Conservation (phyloP, 1,140 invertebrate species). For the Maniola jurtina region DNA sequence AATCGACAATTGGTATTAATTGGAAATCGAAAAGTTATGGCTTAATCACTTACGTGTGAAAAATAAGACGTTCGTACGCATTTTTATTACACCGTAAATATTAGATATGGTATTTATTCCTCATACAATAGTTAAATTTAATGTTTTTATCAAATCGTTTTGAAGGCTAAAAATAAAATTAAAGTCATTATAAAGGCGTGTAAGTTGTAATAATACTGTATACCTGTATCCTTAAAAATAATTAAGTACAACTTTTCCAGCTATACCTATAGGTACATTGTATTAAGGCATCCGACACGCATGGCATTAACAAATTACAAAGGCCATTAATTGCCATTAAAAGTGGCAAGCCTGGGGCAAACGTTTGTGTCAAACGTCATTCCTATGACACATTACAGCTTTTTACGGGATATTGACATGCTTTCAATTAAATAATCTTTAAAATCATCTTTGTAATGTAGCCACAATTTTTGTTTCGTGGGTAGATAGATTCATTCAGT, state of each 20-base stretch:
- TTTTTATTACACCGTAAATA: constrained; percentile 30
- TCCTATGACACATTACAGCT: constrained; percentile 25
- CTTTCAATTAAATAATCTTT: constrained; percentile 37
- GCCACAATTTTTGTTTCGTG: constrained; percentile 33
- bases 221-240: constrained; percentile 24
- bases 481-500: constrained; percentile 28
- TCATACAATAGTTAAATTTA: constrained; percentile 12
- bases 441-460: constrained; percentile 21
- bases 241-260: constrained; percentile 18
- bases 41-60: constrained; percentile 50
- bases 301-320: constrained; percentile 38
- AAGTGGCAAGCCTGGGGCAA: constrained; percentile 21
- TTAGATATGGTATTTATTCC: constrained; percentile 27
- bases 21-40: constrained; percentile 37
- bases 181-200: constrained; percentile 19
- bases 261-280: constrained; percentile 13
- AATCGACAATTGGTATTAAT: constrained; percentile 47
- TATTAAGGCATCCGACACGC: constrained; percentile 27
- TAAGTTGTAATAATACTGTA: constrained; percentile 5
- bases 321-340: constrained; percentile 31
- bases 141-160: constrained; percentile 9
- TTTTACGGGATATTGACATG: constrained; percentile 26
- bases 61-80: constrained; percentile 35
- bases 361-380: constrained; percentile 29
- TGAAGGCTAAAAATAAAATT: constrained; percentile 15